A percentile compares a stretch with the other conserved stretches of the same genome.
These are phyloP conservation scores for Ctenomys sociabilis DNA, from an alignment of 2,113 vertebrate species.

Conservation along the genomic window DNA sequence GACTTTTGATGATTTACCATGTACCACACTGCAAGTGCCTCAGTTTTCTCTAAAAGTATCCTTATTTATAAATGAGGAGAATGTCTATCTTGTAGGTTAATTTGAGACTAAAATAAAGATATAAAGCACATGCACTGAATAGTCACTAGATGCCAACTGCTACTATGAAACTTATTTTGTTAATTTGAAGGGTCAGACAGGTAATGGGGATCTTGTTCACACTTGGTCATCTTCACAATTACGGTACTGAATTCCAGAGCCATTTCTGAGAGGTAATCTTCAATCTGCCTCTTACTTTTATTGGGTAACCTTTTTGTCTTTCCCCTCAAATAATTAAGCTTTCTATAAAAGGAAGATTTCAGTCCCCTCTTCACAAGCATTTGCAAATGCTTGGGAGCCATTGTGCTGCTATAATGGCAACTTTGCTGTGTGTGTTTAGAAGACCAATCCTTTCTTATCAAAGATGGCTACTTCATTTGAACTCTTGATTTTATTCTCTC, in stretches of 20 bases:
- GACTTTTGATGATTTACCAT: background rate
- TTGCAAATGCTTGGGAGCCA: background rate
- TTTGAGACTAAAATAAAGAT: background rate
- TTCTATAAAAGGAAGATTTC: background rate
- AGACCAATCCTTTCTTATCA: constrained; percentile 14
- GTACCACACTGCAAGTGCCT: background rate
- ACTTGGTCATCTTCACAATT: background rate
- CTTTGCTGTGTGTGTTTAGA: background rate
- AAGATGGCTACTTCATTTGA: background rate
- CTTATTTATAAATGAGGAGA: background rate
- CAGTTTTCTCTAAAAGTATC: background rate
- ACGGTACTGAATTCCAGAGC: background rate
- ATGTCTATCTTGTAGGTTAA: background rate
- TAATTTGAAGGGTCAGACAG: background rate
- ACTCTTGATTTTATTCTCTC: background rate
- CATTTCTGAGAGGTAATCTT: background rate
- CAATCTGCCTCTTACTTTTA: background rate
- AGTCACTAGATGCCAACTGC: background rate
- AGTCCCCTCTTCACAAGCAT: background rate
- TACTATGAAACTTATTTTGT: background rate
- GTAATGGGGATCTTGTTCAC: background rate
- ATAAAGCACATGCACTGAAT: background rate
- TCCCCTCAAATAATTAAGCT: background rate
- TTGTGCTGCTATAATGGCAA: background rate
- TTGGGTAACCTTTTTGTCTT: background rate